Evolutionary conservation across 2,797 vertebrate species (phyloP).

Genomic region (Prunella strophiata): DNA sequence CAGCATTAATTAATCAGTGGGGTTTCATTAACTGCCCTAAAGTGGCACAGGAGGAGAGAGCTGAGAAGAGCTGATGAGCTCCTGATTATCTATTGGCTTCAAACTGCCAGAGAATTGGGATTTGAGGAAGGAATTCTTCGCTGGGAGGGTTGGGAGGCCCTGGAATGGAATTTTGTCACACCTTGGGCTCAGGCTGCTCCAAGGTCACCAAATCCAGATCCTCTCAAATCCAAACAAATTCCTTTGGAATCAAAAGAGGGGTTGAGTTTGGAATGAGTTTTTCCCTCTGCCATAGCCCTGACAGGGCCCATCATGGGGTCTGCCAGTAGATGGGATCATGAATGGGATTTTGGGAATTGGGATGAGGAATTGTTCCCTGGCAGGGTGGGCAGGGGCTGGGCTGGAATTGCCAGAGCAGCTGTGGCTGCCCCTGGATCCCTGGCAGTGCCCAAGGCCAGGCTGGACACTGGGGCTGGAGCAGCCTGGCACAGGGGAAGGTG

Average conservation of each 20-base stretch:
- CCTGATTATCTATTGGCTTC: neutral
- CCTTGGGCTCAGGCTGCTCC: neutral
- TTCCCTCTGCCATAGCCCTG: neutral
- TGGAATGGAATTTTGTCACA: neutral
- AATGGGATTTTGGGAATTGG: neutral
- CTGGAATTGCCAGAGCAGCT: neutral
- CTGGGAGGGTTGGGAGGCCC: neutral
- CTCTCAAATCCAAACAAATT: neutral
- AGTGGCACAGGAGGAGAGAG: neutral
- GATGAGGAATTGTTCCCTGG: neutral
- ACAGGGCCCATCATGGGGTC: neutral
- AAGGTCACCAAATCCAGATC: neutral
- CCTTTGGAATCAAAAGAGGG: neutral
- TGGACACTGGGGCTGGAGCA: neutral
- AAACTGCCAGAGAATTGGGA: neutral
- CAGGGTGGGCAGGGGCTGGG: neutral
- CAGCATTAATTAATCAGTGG: neutral
- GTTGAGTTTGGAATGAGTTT: neutral
- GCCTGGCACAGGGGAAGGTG: neutral
- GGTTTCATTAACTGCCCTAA: neutral
- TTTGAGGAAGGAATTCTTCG: neutral
- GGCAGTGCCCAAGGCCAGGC: neutral
- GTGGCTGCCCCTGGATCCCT: neutral
- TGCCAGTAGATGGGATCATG: slow-evolving; percentile 8
- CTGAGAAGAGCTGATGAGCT: neutral